Conservation (phyloP, 2,113 vertebrate species). For the Ranitomeya imitator region DNA sequence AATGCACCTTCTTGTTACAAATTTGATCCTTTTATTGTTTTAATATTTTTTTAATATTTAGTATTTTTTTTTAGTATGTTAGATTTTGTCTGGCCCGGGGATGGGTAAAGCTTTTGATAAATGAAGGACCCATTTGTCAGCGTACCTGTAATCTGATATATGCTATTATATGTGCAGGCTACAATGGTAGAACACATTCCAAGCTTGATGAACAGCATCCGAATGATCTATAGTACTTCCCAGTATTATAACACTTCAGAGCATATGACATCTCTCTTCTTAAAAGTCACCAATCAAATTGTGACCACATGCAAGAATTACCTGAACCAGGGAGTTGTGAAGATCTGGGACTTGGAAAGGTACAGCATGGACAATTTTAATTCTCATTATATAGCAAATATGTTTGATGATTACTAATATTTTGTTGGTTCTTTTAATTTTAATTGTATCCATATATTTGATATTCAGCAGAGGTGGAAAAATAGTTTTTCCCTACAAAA, state of each 20-base stretch:
- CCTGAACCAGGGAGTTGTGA: constrained; percentile 72
- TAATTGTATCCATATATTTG: background rate
- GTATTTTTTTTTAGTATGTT: background rate
- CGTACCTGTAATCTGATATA: background rate
- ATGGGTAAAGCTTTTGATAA: background rate
- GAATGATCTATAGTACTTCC: constrained; percentile 77
- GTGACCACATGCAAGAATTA: constrained; percentile 74
- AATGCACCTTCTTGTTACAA: background rate
- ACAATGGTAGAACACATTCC: constrained; percentile 74
- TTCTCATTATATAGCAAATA: background rate
- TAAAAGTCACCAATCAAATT: constrained; percentile 86
- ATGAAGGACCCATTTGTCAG: background rate
- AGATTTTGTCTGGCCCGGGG: background rate
- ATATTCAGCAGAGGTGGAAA: background rate
- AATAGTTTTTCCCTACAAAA: background rate
- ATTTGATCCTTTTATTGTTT: background rate
- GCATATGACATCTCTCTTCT: constrained; percentile 78
- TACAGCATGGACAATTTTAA: constrained; percentile 53
- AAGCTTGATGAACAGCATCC: constrained; percentile 74
- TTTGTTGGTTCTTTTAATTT: background rate
- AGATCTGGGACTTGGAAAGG: constrained; percentile 81
- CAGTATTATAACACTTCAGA: constrained; percentile 80
- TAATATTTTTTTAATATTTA: background rate
- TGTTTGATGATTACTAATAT: background rate
- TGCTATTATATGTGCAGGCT: constrained; percentile 60